A percentile compares a stretch with the other conserved stretches of the same genome.
These are phyloP conservation scores for Microtus richardsoni DNA, from an alignment of 2,113 vertebrate genomes.

Conservation along the genomic window DNA sequence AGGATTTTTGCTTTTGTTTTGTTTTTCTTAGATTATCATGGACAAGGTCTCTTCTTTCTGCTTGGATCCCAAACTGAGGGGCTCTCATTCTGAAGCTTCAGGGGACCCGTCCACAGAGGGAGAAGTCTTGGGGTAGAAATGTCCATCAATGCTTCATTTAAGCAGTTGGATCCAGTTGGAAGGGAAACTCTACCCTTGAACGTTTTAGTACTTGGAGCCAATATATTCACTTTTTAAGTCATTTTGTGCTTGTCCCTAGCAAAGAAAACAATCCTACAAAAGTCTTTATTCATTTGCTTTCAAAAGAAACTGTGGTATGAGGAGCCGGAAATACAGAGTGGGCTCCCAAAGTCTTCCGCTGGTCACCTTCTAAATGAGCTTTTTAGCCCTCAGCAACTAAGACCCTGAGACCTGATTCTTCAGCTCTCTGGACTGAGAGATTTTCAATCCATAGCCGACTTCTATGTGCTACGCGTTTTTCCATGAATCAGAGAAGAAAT, in stretches of 20 bases:
- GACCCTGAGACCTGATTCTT: conserved; percentile 3
- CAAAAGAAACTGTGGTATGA: neutral
- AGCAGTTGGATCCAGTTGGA: neutral
- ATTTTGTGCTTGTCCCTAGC: neutral
- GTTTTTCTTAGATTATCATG: neutral
- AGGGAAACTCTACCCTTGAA: neutral
- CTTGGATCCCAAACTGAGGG: neutral
- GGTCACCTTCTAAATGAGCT: neutral
- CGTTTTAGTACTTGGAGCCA: conserved; percentile 26
- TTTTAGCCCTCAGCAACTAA: conserved; percentile 8
- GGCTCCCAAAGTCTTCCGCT: neutral
- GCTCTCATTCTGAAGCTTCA: neutral
- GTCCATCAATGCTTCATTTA: neutral
- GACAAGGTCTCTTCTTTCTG: neutral
- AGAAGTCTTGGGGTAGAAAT: neutral
- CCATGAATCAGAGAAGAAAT: conserved; percentile 78
- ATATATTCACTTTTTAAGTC: neutral
- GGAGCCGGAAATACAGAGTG: neutral
- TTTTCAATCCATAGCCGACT: conserved; percentile 20
- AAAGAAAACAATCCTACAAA: neutral
- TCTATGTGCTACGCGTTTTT: conserved; percentile 27
- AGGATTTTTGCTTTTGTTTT: neutral
- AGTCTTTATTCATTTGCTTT: neutral
- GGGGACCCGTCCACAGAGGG: neutral
- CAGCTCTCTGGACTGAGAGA: conserved; percentile 1